A percentile compares a stretch with the other conserved stretches of the same genome.
Conservation (phyloP, 2,113 vertebrate species). For the Pantherophis guttatus region DNA sequence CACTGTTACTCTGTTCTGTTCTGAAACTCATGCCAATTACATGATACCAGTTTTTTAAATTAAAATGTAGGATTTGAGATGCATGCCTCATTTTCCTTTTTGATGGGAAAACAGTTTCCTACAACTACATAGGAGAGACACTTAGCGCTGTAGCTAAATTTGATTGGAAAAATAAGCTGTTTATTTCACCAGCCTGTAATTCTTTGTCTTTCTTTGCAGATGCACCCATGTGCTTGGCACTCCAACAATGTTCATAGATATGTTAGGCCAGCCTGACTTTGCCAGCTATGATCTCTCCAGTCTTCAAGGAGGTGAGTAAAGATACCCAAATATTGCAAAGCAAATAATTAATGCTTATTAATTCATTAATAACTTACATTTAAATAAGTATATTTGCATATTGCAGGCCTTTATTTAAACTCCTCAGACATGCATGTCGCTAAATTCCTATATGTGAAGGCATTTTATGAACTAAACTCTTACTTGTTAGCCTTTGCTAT, state of each 20-base stretch:
- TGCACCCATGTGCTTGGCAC: conserved; percentile 80
- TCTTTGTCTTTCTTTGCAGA: conserved; percentile 60
- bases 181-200: not conserved
- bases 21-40: not conserved
- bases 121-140: not conserved
- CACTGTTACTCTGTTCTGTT: not conserved
- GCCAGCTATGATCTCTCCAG: conserved; percentile 77
- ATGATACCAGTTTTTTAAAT: not conserved
- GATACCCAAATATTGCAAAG: not conserved
- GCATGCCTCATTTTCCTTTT: not conserved
- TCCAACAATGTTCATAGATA: conserved; percentile 91
- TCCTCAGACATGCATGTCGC: not conserved
- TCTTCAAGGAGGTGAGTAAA: conserved; percentile 75
- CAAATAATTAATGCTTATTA: not conserved
- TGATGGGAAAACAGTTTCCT: not conserved
- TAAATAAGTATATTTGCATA: not conserved
- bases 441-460: not conserved
- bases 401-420: not conserved
- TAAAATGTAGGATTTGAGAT: not conserved
- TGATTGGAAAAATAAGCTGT: not conserved
- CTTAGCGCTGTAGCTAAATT: not conserved
- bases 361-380: not conserved
- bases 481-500: not conserved
- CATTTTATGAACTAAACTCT: not conserved
- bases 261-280: conserved; percentile 78